These are phyloP conservation scores for Palythoa caribaeorum DNA, from an alignment of 92 coral and sea anemone genomes.

Conservation along the genomic window DNA sequence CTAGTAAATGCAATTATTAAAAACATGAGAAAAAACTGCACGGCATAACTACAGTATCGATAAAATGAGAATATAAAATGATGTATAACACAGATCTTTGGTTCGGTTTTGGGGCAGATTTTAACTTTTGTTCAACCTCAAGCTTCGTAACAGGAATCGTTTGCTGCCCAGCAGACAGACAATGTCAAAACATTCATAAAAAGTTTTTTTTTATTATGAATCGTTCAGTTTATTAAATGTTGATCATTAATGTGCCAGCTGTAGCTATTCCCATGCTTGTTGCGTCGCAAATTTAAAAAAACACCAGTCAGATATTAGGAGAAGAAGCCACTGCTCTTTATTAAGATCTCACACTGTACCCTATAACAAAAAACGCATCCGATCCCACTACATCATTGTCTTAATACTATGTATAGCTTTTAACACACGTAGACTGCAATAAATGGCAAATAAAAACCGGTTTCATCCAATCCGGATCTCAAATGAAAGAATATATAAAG, in stretches of 20 bases:
- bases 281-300: not conserved
- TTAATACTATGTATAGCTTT: too few relatives aligned
- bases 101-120: not conserved
- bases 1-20: too few relatives aligned
- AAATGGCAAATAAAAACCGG: too few relatives aligned
- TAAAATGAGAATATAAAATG: not conserved
- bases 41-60: not conserved
- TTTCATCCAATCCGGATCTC: too few relatives aligned
- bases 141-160: not conserved
- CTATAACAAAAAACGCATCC: too few relatives aligned
- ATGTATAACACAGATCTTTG: not conserved
- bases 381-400: too few relatives aligned
- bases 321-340: not conserved
- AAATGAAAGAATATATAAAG: too few relatives aligned
- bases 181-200: not conserved
- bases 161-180: not conserved
- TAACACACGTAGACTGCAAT: too few relatives aligned
- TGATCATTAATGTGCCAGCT: not conserved
- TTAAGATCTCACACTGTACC: not conserved
- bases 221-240: not conserved
- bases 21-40: too few relatives aligned
- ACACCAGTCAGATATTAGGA: not conserved
- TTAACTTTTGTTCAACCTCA: not conserved
- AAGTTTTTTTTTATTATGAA: not conserved
- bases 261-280: slow-evolving; percentile 27